Evolutionary conservation across 2,797 vertebrate genomes (phyloP), one percentile per base, ranked within the genome.

Genomic region (Margarornis squamiger): DNA sequence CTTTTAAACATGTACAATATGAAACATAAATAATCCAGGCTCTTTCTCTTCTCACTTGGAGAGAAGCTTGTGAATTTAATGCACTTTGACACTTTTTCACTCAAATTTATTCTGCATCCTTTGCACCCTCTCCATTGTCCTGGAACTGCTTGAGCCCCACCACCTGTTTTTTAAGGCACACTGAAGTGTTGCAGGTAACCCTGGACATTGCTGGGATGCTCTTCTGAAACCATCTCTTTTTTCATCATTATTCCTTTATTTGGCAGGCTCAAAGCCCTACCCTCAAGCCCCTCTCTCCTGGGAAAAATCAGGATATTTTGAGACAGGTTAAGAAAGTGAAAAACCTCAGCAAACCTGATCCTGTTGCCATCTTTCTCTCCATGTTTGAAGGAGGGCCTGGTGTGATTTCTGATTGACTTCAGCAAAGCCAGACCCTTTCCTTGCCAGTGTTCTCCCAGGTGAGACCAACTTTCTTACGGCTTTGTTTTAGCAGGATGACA

Each of bases 401-500:
- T 9, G 17, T 12, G 19, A 29, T 36, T 76, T 20, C 10, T 79
- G 45, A n/a, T 9, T 48, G 36, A 36, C 3, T 68, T 72, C 14
- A 81, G n/a, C 29, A 61, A 38, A 48, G 18, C 19, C 70, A 30
- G 29, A 49, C 4, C 7, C 11, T 5, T 59, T 76, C 67, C 36
- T n/a, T 54, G 38, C 8, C 48, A 20, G 1, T 92, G 38, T 62
- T 89, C 68, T 61, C 74, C 57, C 75, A 89, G 84, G 90, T 92
- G 89, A 94, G 65, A 39, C 19, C 3, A 4, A 29, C 43, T 52
- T 67, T 11, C 70, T 63, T 15, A 4, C 3, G 12, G 57, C 26
- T 80, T 80, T 58, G 57, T 82, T 88, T 87, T 32, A 89, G 46
- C 20, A 43, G 57, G 75, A 68, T 59, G 84, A 94, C 81, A 74